Evolutionary conservation across 2,113 vertebrate species (phyloP).

Genomic region (Glaucomys volans): DNA sequence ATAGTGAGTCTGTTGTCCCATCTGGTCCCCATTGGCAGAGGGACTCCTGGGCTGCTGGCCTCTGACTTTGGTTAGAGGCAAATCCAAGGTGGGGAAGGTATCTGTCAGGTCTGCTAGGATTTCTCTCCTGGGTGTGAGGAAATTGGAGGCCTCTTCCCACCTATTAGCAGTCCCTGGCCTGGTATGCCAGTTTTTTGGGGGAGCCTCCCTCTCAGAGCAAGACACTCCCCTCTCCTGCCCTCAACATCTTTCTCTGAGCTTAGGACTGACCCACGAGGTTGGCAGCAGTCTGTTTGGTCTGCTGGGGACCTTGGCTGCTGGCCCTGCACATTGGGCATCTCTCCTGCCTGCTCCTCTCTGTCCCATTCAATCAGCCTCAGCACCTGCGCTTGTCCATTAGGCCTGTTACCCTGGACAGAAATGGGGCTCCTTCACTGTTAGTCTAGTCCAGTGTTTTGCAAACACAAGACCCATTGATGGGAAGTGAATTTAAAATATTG

Average conservation of each 20-base stretch:
- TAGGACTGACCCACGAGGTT: neutral
- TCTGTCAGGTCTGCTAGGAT: neutral
- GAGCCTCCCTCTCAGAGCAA: neutral
- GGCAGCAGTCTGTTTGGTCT: neutral
- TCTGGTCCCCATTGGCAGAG: neutral
- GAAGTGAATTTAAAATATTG: conserved; percentile 24
- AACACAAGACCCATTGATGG: neutral
- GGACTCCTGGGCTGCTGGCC: neutral
- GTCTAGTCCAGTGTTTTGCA: neutral
- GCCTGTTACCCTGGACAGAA: neutral
- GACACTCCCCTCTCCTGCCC: neutral
- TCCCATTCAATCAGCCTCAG: neutral
- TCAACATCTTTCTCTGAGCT: neutral
- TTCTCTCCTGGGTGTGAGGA: neutral
- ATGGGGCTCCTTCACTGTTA: neutral
- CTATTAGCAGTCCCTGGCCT: neutral
- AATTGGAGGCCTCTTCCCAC: neutral
- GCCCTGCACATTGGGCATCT: neutral
- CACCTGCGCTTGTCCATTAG: neutral
- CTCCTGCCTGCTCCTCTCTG: neutral
- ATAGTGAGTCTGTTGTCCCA: neutral
- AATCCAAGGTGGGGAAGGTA: neutral
- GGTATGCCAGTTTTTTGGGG: neutral
- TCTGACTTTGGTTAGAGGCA: neutral
- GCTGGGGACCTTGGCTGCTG: neutral